These are phyloP conservation scores for Schizaphis graminum DNA, from an alignment of 2,888 invertebrate genomes.

Conservation along the genomic window DNA sequence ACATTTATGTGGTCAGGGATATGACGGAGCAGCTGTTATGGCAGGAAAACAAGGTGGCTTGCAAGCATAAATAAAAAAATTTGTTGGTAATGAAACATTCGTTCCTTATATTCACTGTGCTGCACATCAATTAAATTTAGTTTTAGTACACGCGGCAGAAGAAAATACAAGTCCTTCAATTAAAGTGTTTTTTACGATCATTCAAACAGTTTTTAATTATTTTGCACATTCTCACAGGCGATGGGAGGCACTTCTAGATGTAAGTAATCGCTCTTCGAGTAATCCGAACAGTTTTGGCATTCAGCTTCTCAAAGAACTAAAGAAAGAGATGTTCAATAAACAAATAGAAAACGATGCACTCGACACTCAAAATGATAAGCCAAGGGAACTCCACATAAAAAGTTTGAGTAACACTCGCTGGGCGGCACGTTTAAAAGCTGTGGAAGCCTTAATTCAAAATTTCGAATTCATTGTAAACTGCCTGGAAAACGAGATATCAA, in stretches of 20 bases:
- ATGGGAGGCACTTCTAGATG: conserved; percentile 29
- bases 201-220: conserved; percentile 48
- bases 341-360: not conserved
- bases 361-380: not conserved
- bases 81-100: conserved; percentile 21
- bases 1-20: conserved; percentile 67
- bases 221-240: conserved; percentile 39
- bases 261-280: not conserved
- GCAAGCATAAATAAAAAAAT: conserved; percentile 44
- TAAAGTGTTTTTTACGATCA: conserved; percentile 31
- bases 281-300: conserved; percentile 43
- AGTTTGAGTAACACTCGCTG: conserved; percentile 35
- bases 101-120: conserved; percentile 17
- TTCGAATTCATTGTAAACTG: not conserved
- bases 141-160: conserved; percentile 12
- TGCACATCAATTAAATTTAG: conserved; percentile 32
- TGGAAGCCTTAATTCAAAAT: conserved; percentile 43
- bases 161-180: conserved; percentile 36
- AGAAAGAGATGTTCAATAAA: conserved; percentile 43
- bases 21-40: conserved; percentile 68
- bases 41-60: conserved; percentile 56
- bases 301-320: conserved; percentile 44
- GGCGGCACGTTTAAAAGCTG: conserved; percentile 27
- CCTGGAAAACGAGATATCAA: conserved; percentile 27
- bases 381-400: conserved; percentile 53